Evolutionary conservation across 2,888 invertebrate genomes (phyloP), one percentile per base, ranked within the genome.

Genomic region (Autographa gamma): DNA sequence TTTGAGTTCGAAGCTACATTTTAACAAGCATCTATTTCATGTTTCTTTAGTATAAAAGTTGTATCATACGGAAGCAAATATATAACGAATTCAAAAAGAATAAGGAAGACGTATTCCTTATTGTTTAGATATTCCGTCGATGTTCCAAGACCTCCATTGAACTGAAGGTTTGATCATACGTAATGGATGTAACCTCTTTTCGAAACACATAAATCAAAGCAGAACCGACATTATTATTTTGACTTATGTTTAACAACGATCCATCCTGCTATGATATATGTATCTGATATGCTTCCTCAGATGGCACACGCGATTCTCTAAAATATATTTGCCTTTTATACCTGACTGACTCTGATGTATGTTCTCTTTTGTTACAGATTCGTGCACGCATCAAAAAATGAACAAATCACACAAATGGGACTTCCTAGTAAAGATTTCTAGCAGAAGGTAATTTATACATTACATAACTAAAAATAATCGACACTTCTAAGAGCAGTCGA

Each of bases 351-450:
- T 85, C 70, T 84, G 69, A 86, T 77, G 71, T 71, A 73, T 77
- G 64, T 84, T 86, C 66, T 88, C 81, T 83, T 87, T 93, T 93
- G 93, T 93, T 93, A 81, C 93, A 93, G 93, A 89, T 90, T 85
- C 69, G 77, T 82, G 82, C 85, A 80, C 83, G 80, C 83, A 78
- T 80, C 86, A 77, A 89, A 93, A 89, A 89, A 93, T 93, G 92
- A 92, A 88, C 86, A 89, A 87, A 85, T 81, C 86, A 85, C 88
- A 87, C 83, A 90, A 90, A 91, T 92, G 91, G 91, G 84, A 87
- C 76, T 87, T 89, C 79, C 85, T 88, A 77, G 87, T 89, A 85
- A 90, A 89, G 82, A 88, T 90, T 86, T 89, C 88, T 58, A 88
- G 86, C 77, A 88, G 86, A 77, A 86, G 92, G 93, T 84, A 88